Evolutionary conservation across 2,113 vertebrate genomes (phyloP).

Genomic region (Struthio camelus): DNA sequence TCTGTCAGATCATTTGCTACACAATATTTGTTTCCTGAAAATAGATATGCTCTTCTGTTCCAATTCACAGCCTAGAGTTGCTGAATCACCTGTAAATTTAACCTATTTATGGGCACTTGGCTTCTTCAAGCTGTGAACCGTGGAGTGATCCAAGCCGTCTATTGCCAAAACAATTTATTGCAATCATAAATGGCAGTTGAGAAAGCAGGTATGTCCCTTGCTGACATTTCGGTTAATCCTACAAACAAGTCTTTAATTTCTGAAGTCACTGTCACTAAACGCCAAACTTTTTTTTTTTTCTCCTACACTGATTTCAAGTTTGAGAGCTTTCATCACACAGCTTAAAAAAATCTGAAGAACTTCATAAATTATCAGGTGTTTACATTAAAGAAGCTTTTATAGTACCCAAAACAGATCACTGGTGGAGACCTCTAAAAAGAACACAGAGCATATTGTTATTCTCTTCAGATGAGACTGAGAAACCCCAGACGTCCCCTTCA

Average conservation of each 20-base stretch:
- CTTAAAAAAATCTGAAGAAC: neutral
- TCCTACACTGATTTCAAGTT: neutral
- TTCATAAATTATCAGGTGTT: neutral
- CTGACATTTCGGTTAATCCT: neutral
- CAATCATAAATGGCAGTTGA: neutral
- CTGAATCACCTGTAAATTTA: slow-evolving; percentile 47
- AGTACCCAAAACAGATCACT: neutral
- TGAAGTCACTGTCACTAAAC: neutral
- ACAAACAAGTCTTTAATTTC: neutral
- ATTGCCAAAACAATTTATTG: slow-evolving; percentile 2
- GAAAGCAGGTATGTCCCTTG: neutral
- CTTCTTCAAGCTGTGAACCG: slow-evolving; percentile 51
- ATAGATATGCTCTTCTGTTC: neutral
- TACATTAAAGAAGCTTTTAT: neutral
- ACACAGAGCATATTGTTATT: neutral
- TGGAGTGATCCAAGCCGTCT: slow-evolving; percentile 39
- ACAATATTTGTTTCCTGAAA: slow-evolving; percentile 4
- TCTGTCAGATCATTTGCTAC: neutral
- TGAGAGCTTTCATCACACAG: neutral
- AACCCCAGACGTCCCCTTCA: neutral
- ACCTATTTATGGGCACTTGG: slow-evolving; percentile 22
- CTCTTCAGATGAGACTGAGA: neutral
- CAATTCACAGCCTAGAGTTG: neutral
- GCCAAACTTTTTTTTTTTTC: neutral
- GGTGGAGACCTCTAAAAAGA: neutral